Base-by-base conservation (phyloP, 2,888 invertebrate genomes). In the Andrena trimmerana region DNA sequence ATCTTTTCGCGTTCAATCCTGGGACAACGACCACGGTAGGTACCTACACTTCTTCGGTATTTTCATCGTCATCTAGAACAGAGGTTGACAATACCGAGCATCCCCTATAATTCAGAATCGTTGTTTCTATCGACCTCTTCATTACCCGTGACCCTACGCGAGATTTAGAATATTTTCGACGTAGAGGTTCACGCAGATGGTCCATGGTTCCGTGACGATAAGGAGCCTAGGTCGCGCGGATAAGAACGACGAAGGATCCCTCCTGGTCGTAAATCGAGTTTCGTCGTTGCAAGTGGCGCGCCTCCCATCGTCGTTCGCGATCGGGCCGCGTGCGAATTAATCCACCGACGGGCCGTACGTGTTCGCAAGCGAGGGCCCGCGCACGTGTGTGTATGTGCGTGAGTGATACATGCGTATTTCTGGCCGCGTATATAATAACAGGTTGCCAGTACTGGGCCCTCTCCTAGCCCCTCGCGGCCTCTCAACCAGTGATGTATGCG, bases 361-460 rank as follows among this genome's bases (percentile, higher is more conserved):
- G 87, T 85, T 85, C 75, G 60, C 57, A 48, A 24, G 65, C 62
- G 63, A 42, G 52, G 33, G 60, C 65, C 68, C 50, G 66, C 78
- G 80, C 87, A 83, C 79, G 89, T 90, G 90, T 92, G 89, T 90
- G 91, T 68, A 76, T 77, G 80, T 88, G 84, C 79, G 89, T 91
- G 90, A 92, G 89, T 90, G 91, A 91, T 91, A 92, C 90, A 92
- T 89, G 91, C 89, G 90, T 90, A 90, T 90, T 90, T 91, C 88
- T 89, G 91, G 81, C 88, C 88, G 89, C 90, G 88, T 90, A 86
- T 90, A 91, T 93, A 93, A 93, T 93, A 92, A 93, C 93, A 93
- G 93, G 92, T 92, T 93, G 92, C 91, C 91, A 91, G 86, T 88
- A 86, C 89, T 62, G 84, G 84, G 85, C 88, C 88, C 83, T 82